Conservation (phyloP, 2,113 vertebrate genomes). For the Abramis brama region DNA sequence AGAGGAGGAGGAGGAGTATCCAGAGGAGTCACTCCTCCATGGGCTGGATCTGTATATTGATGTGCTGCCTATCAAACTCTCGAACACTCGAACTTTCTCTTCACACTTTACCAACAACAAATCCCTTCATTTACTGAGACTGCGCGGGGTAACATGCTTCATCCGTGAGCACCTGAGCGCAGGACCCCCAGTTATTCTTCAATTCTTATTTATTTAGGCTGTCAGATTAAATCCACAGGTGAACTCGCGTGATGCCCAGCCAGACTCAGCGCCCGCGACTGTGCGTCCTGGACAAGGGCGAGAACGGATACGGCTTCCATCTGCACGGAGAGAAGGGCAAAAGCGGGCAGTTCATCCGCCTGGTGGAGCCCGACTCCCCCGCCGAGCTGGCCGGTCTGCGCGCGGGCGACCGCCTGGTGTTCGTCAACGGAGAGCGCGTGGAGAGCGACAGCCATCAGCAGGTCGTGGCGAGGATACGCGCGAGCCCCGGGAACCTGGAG, state of each 20-base stretch:
- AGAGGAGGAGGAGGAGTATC: background rate
- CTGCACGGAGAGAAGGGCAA: constrained; percentile 91
- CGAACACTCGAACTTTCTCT: constrained; percentile 3
- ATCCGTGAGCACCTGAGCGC: background rate
- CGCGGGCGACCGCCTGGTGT: constrained; percentile 88
- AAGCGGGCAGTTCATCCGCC: constrained; percentile 91
- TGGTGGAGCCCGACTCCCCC: constrained; percentile 90
- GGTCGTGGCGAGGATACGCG: constrained; percentile 91
- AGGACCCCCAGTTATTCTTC: background rate
- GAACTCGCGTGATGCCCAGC: constrained; percentile 28
- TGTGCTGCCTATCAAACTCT: background rate
- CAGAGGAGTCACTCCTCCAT: constrained; percentile 15
- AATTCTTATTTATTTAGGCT: background rate
- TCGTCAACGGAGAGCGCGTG: constrained; percentile 92
- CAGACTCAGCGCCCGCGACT: constrained; percentile 78
- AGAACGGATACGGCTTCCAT: constrained; percentile 92
- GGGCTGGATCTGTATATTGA: constrained; percentile 17
- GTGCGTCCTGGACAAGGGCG: constrained; percentile 87
- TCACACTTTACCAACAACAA: background rate
- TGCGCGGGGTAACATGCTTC: background rate
- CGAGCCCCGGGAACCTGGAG: constrained; percentile 77
- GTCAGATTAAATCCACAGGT: background rate
- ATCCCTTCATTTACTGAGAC: background rate
- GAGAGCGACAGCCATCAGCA: constrained; percentile 93
- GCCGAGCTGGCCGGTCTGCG: constrained; percentile 88